A percentile compares a stretch with the other conserved stretches of the same genome.
These are phyloP conservation scores for Gymnocypris eckloni DNA, from an alignment of 2,797 vertebrate species.

Conservation along the genomic window DNA sequence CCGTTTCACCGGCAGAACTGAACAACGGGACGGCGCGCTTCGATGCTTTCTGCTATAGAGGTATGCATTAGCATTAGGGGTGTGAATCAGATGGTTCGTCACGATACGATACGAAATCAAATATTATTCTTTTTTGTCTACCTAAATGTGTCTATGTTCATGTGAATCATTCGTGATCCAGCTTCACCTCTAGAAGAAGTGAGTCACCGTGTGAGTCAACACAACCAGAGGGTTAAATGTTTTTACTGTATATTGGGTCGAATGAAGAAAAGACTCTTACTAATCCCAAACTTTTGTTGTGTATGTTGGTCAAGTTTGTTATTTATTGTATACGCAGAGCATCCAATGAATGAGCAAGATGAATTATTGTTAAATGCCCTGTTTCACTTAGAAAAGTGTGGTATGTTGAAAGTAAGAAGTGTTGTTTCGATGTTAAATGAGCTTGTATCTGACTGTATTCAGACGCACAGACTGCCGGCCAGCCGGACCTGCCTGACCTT, in stretches of 20 bases:
- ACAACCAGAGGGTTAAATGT: no score
- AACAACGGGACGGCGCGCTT: conserved; percentile 76
- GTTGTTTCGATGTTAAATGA: neutral
- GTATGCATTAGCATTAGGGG: conserved; percentile 66
- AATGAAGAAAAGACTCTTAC: neutral
- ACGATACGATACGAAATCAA: no score
- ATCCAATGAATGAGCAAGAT: neutral
- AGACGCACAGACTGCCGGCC: conserved; percentile 1
- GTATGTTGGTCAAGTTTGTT: neutral
- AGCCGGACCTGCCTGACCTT: neutral
- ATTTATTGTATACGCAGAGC: neutral
- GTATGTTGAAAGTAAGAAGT: no score
- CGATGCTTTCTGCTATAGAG: conserved; percentile 91
- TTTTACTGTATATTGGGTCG: neutral
- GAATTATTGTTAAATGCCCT: neutral
- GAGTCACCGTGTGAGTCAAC: no score
- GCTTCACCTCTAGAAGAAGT: no score
- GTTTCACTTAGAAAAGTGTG: neutral
- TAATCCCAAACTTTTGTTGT: neutral
- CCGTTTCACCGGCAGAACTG: conserved; percentile 78
- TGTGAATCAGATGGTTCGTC: no score
- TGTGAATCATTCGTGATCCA: no score
- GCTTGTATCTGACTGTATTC: neutral
- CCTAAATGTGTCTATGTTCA: no score
- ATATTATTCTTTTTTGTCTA: no score